Evolutionary conservation across 2,888 invertebrate genomes (phyloP), one percentile per base, ranked within the genome.

Genomic region (Drosophila yooni): DNA sequence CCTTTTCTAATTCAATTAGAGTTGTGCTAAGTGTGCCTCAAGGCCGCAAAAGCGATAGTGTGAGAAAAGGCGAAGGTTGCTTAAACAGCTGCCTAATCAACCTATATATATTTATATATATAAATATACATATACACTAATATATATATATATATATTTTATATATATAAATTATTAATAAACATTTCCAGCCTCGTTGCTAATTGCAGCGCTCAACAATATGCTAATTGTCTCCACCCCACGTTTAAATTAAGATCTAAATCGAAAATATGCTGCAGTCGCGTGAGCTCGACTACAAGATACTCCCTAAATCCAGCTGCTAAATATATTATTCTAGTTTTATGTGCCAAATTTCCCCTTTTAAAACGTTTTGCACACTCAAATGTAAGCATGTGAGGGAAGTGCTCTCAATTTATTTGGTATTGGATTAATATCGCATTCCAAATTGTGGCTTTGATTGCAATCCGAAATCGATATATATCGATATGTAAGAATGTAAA

Each of bases 1-100:
- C 64, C 63, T 61, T 61, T 73, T 70, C 90, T 87, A 87, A 87
- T 87, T 90, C 81, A 87, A 87, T 87, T 87, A 87, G 89, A 87
- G 90, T 90, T 86, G 68, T 86, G 72, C 87, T 88, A 87, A 87
- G 87, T 86, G 83, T 67, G 72, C 66, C 72, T 74, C 87, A 87
- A 87, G 87, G 87, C 73, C 86, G 67, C 53, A 34, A 15, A 25
- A 33, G 51, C 68, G 56, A 61, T 53, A 67, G 10, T 29, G 56
- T 21, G 15, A 15, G n/a, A 40, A 40, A 31, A 13, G 13, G 13
- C 54, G 62, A 57, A 63, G 43, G 50, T 18, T 58, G 53, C 43
- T 60, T 15, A 38, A 15, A 67, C 10, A 40, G 29, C 21, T 40
- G 8, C 46, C n/a, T 15, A 31, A 27, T 38, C 21, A 33, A 6